Percentiles rank a stretch among this genome's conserved stretches.
phyloP scores from a whole-genome alignment of 2,888 invertebrate genomes.

The Aplocera efformata region DNA sequence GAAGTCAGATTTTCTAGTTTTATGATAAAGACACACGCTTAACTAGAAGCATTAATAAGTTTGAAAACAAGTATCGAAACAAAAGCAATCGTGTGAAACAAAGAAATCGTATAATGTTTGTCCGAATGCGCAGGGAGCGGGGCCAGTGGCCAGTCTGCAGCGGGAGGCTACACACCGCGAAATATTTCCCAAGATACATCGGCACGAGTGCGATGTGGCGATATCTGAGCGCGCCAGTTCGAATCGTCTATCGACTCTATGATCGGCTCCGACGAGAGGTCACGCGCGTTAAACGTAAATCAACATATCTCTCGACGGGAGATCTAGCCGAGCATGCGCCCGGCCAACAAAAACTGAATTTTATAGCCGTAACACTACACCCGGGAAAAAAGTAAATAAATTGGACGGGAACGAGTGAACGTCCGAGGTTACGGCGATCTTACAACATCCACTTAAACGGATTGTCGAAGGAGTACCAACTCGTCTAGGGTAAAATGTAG shows the following conservation, averaged over 20 bases:
- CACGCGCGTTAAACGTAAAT: slow-evolving; percentile 80
- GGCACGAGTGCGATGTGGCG: slow-evolving; percentile 76
- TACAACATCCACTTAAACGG: slow-evolving; percentile 41
- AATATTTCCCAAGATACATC: slow-evolving; percentile 77
- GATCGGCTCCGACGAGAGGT: slow-evolving; percentile 75
- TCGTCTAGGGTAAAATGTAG: slow-evolving; percentile 30
- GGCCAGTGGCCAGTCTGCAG: slow-evolving; percentile 5
- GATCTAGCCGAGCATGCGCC: slow-evolving; percentile 72
- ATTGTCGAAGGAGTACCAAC: slow-evolving; percentile 36
- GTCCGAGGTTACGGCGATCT: slow-evolving; percentile 48
- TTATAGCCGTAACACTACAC: slow-evolving; percentile 76
- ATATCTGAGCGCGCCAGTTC: slow-evolving; percentile 72
- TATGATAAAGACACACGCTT: too few species aligned
- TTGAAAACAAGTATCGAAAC: slow-evolving; percentile 1
- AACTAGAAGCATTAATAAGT: too few species aligned
- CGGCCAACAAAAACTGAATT: slow-evolving; percentile 74
- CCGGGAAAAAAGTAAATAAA: slow-evolving; percentile 72
- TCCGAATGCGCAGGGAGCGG: slow-evolving; percentile 47
- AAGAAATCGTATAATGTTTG: slow-evolving; percentile 69
- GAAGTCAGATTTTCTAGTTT: too few species aligned
- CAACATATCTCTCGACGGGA: slow-evolving; percentile 80
- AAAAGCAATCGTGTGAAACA: slow-evolving; percentile 56
- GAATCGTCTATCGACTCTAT: slow-evolving; percentile 78
- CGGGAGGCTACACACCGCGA: slow-evolving; percentile 49
- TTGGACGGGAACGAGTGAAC: slow-evolving; percentile 65